Evolutionary conservation across 2,113 vertebrate species (phyloP).

Genomic region (Dasyprocta punctata): DNA sequence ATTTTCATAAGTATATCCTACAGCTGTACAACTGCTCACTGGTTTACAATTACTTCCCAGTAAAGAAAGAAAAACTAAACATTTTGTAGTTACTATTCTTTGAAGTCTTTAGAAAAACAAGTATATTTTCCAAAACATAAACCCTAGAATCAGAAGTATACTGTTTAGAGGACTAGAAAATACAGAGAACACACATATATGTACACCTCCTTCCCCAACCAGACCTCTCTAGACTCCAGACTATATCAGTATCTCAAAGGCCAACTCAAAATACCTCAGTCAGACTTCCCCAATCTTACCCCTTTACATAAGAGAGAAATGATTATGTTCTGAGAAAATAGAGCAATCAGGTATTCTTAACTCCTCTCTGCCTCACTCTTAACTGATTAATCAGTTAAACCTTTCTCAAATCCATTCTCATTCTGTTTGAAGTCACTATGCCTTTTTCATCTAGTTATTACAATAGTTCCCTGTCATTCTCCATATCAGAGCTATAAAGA

Average conservation of each 20-base stretch:
- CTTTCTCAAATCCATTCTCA: neutral
- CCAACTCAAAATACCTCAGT: neutral
- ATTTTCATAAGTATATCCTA: slow-evolving; percentile 25
- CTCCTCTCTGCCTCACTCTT: neutral
- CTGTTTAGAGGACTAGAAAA: neutral
- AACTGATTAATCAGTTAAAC: neutral
- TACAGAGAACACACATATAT: neutral
- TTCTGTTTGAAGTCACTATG: slow-evolving; percentile 12
- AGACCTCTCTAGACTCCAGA: neutral
- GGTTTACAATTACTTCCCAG: slow-evolving; percentile 22
- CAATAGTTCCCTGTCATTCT: neutral
- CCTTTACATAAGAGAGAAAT: neutral
- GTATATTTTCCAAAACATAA: neutral
- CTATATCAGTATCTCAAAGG: neutral
- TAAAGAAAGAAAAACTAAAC: slow-evolving; percentile 42
- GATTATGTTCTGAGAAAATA: neutral
- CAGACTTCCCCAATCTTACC: neutral
- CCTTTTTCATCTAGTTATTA: slow-evolving; percentile 41
- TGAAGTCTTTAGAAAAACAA: slow-evolving; percentile 35
- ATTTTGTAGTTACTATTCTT: neutral
- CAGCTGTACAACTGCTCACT: neutral
- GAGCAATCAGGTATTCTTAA: neutral
- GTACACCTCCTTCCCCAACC: neutral
- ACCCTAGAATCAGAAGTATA: neutral
- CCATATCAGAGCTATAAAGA: neutral